Percentiles rank a stretch among this genome's conserved stretches.
Evolutionary conservation across 2,797 vertebrate genomes (phyloP).

Genomic region (Protosalanx chinensis): DNA sequence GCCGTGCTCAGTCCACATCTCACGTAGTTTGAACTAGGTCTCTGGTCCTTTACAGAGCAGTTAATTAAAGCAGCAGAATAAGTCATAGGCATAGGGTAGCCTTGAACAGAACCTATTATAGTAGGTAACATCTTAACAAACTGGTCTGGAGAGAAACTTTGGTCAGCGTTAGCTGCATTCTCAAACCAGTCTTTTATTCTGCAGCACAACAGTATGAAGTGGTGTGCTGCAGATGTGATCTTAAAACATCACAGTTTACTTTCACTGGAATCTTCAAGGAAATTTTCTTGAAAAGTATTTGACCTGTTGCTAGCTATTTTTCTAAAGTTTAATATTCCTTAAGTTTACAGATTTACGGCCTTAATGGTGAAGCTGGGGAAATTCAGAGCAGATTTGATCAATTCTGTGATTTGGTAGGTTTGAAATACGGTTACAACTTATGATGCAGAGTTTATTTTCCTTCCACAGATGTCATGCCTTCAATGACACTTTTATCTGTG

Average conservation of each 20-base stretch:
- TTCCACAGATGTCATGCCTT: too few relatives aligned
- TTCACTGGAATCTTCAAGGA: slow-evolving; percentile 8
- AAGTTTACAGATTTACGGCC: background rate
- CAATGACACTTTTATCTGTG: too few relatives aligned
- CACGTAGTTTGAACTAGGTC: slow-evolving; percentile 41
- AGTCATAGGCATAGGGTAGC: slow-evolving; percentile 26
- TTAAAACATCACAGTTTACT: slow-evolving; percentile 4
- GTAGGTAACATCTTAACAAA: slow-evolving; percentile 45
- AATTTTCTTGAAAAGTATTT: slow-evolving; percentile 24
- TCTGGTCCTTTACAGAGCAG: slow-evolving; percentile 33
- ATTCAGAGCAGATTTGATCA: background rate
- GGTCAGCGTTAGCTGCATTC: slow-evolving; percentile 46
- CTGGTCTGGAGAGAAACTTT: slow-evolving; percentile 39
- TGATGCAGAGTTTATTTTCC: too few relatives aligned
- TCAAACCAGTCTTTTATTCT: slow-evolving; percentile 52
- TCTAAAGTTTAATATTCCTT: background rate
- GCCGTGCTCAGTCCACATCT: slow-evolving; percentile 50
- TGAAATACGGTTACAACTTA: too few relatives aligned
- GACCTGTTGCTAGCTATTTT: background rate
- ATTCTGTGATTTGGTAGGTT: too few relatives aligned
- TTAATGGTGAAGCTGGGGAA: background rate
- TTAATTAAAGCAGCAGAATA: slow-evolving; percentile 51
- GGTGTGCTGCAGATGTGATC: background rate
- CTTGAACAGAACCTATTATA: slow-evolving; percentile 48
- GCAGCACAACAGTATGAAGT: slow-evolving; percentile 43